Evolutionary conservation across 2,113 vertebrate species (phyloP).

Genomic region (Chloropsis cyanopogon): DNA sequence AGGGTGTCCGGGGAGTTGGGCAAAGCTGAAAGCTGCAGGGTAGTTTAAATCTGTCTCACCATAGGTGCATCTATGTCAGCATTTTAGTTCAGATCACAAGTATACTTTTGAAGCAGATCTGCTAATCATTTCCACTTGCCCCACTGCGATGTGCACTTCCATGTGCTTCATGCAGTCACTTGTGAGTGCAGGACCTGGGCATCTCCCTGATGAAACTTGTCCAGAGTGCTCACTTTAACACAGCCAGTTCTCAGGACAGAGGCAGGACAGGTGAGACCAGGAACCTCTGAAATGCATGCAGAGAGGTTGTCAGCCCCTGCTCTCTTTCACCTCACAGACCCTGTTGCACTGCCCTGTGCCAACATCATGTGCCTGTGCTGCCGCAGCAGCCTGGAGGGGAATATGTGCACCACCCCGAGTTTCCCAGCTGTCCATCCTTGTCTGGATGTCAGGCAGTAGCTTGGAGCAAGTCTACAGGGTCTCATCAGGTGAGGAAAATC

Average conservation of each 20-base stretch:
- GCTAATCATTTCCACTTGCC: not conserved
- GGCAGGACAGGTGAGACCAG: not conserved
- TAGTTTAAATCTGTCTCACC: not conserved
- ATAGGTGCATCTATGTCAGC: not conserved
- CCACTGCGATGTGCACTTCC: fast-evolving
- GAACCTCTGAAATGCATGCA: not conserved
- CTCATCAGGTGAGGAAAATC: not conserved
- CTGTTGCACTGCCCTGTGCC: not conserved
- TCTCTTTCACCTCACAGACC: not conserved
- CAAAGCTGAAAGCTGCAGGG: not conserved
- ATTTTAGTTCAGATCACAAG: not conserved
- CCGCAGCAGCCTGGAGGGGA: not conserved
- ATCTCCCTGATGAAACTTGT: not conserved
- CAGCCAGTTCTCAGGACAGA: not conserved
- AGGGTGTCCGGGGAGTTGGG: not conserved
- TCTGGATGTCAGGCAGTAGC: not conserved
- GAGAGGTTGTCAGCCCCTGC: not conserved
- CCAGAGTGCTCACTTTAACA: not conserved
- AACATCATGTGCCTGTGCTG: not conserved
- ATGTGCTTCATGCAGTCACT: not conserved
- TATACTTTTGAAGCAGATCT: not conserved
- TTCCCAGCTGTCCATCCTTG: not conserved
- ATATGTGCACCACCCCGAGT: fast-evolving
- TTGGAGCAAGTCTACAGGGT: not conserved
- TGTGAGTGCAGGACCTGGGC: not conserved